Conservation (phyloP, 2,113 vertebrate genomes). For the Neomonachus schauinslandi region DNA sequence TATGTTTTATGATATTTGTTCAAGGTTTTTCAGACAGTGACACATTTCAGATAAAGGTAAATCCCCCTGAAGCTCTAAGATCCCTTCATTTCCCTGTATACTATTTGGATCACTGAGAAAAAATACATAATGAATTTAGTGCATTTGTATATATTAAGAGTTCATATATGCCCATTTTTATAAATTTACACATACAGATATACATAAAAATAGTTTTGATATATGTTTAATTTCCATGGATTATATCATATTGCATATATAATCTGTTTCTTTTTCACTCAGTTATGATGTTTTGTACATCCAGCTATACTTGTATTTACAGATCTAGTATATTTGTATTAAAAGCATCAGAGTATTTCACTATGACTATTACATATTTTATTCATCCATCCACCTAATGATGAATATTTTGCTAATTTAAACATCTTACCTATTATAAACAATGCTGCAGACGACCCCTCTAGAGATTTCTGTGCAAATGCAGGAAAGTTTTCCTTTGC, state of each 20-base stretch:
- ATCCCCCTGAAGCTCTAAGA: background rate
- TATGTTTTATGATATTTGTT: background rate
- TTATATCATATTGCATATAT: background rate
- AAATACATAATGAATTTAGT: background rate
- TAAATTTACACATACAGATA: background rate
- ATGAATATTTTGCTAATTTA: background rate
- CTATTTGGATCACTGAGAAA: background rate
- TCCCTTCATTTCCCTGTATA: background rate
- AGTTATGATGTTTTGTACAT: background rate
- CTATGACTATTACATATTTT: background rate
- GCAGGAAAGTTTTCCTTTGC: background rate
- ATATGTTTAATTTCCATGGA: background rate
- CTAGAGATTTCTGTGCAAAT: background rate
- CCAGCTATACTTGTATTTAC: background rate
- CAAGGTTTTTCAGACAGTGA: background rate
- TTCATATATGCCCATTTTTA: background rate
- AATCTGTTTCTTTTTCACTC: background rate
- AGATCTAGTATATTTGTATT: background rate
- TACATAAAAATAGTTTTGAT: background rate
- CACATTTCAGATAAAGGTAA: background rate
- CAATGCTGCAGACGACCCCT: background rate
- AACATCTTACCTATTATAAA: background rate
- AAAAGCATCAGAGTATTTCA: background rate
- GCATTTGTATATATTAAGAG: background rate
- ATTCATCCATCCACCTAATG: background rate